Evolutionary conservation across 2,113 vertebrate species (phyloP).

Genomic region (Phaethon lepturus): DNA sequence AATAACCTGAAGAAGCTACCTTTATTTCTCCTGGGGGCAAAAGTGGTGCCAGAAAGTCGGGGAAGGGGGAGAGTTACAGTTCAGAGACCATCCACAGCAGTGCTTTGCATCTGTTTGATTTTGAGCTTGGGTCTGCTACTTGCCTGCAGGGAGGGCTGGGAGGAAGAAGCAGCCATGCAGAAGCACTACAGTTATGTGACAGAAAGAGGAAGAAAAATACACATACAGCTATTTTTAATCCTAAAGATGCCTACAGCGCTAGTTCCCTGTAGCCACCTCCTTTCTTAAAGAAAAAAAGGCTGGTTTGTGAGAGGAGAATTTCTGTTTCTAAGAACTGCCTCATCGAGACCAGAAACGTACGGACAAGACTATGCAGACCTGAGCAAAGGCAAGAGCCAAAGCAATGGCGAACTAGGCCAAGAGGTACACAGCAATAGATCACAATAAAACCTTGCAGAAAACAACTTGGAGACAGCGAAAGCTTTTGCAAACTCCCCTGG

Average conservation of each 20-base stretch:
- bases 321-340: not conserved
- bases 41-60: not conserved
- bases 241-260: not conserved
- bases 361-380: not conserved
- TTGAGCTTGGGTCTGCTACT: not conserved
- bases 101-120: not conserved
- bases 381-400: not conserved
- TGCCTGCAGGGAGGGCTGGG: not conserved
- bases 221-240: not conserved
- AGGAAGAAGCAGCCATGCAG: not conserved
- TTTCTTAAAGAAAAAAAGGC: not conserved
- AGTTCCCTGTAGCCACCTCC: not conserved
- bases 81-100: not conserved
- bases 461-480: not conserved
- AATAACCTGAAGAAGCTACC: not conserved
- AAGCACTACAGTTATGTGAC: not conserved
- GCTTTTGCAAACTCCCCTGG: not conserved
- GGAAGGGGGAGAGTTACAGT: not conserved
- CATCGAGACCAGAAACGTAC: not conserved
- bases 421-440: not conserved
- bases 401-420: not conserved
- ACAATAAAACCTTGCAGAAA: not conserved
- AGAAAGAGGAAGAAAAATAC: not conserved
- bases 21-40: not conserved
- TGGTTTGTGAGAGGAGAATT: not conserved